phyloP scores from a whole-genome alignment of 2,888 invertebrate species.

The Spilarctia lutea region DNA sequence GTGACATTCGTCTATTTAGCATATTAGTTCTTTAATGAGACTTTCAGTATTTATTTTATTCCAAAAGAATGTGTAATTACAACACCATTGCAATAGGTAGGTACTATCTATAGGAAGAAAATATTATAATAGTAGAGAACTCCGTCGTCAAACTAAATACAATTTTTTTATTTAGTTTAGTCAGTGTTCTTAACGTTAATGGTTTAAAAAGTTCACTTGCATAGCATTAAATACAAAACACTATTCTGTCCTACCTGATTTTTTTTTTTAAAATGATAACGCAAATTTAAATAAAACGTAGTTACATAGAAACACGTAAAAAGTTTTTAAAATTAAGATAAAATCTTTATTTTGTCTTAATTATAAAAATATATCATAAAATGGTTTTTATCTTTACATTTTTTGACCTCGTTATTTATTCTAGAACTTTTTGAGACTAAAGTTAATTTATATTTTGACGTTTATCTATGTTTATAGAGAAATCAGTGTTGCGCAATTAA shows the following conservation, averaged over 20 bases:
- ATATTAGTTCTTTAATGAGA: too few species aligned
- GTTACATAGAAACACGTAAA: not conserved
- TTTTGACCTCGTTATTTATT: not conserved
- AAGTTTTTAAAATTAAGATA: not conserved
- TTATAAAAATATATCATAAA: too few species aligned
- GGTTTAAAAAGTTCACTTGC: not conserved
- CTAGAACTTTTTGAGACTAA: not conserved
- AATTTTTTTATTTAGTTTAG: not conserved
- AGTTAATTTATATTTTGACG: not conserved
- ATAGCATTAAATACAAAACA: not conserved
- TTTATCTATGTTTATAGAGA: not conserved
- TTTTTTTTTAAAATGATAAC: not conserved
- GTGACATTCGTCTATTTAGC: too few species aligned
- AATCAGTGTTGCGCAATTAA: slow-evolving; percentile 3
- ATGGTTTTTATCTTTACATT: not conserved
- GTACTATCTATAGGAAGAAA: not conserved
- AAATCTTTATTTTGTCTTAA: not conserved
- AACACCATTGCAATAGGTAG: not conserved
- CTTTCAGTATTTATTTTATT: not conserved
- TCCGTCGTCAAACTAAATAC: not conserved
- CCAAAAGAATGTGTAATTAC: not conserved
- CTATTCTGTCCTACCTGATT: not conserved
- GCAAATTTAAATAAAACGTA: not conserved
- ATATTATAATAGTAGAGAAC: not conserved
- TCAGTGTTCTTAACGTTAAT: not conserved